Evolutionary conservation across 2,113 vertebrate genomes (phyloP).

Genomic region (Atherinomorus stipes): DNA sequence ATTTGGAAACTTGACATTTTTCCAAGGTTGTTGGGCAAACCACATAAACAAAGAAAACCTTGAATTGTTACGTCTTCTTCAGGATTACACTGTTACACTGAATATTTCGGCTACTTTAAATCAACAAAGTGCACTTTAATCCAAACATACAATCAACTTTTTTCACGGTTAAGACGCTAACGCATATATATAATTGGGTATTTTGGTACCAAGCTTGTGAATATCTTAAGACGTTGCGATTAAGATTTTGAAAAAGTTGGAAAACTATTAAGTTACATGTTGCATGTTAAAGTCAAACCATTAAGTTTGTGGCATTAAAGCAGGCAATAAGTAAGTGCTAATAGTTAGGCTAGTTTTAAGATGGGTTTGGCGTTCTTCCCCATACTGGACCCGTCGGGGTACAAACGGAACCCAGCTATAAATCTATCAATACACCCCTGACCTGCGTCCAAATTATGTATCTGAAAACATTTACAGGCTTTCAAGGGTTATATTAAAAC

Average conservation of each 20-base stretch:
- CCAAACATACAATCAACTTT: constrained; percentile 4
- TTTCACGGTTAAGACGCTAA: neutral
- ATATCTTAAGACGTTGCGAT: neutral
- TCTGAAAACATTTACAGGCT: too few species aligned
- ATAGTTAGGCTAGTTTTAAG: neutral
- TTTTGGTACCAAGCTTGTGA: too few species aligned
- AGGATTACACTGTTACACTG: fast-evolving
- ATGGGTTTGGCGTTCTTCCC: neutral
- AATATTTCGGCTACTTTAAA: neutral
- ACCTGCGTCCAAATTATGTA: too few species aligned
- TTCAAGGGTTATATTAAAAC: too few species aligned
- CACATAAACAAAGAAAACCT: fast-evolving
- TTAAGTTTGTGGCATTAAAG: neutral
- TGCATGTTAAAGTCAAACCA: neutral
- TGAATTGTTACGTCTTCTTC: fast-evolving
- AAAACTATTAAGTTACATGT: neutral
- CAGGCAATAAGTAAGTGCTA: neutral
- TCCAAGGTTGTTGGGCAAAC: neutral
- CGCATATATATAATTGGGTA: neutral
- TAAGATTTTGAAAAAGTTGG: neutral
- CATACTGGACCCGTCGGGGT: neutral
- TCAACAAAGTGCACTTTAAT: neutral
- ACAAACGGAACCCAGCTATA: neutral
- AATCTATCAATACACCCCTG: too few species aligned
- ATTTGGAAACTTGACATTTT: neutral